phyloP scores from a whole-genome alignment of 64 coral and sea anemone species.

The Anthopleura sola region DNA sequence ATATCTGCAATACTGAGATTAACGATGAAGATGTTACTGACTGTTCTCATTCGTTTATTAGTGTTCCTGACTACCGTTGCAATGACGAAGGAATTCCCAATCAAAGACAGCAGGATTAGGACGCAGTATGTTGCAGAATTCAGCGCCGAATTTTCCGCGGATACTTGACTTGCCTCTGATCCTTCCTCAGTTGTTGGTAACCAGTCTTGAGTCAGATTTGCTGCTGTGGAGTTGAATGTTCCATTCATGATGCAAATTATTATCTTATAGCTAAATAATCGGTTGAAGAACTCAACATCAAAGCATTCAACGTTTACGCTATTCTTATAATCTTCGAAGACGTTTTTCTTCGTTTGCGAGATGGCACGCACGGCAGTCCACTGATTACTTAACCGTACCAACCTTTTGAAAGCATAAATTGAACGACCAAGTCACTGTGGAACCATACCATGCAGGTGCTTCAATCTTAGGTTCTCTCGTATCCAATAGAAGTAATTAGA shows the following conservation, averaged over 20 bases:
- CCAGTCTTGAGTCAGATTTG: background rate
- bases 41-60: constrained; percentile 27
- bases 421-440: too few relatives aligned
- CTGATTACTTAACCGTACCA: too few relatives aligned
- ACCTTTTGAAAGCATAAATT: too few relatives aligned
- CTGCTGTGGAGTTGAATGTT: background rate
- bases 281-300: too few relatives aligned
- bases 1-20: constrained; percentile 58
- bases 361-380: too few relatives aligned
- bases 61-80: constrained; percentile 29
- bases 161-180: constrained; percentile 7
- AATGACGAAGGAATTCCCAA: constrained; percentile 47
- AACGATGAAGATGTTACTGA: constrained; percentile 55
- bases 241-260: background rate
- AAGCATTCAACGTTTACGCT: too few relatives aligned
- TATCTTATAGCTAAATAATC: background rate
- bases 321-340: too few relatives aligned
- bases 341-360: too few relatives aligned
- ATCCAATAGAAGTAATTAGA: too few relatives aligned
- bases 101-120: constrained; percentile 19
- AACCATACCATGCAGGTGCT: too few relatives aligned
- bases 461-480: too few relatives aligned
- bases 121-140: constrained; percentile 17
- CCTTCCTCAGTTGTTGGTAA: background rate
- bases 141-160: background rate